Base-by-base conservation (phyloP, 2,113 vertebrate genomes). In the Malaclemys terrapin region DNA sequence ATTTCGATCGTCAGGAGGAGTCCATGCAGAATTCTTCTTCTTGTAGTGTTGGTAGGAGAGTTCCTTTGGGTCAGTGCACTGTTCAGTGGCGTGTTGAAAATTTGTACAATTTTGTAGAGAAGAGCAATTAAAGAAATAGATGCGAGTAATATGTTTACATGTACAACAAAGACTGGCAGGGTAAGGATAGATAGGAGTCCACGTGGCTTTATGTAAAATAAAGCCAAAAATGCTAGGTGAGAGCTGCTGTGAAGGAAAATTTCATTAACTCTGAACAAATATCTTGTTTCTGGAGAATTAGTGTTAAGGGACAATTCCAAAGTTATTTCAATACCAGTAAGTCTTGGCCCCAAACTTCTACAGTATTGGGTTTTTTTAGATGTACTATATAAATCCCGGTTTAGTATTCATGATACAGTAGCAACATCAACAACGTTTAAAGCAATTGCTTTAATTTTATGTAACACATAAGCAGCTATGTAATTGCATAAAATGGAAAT, bases 231-330 rank as follows among this genome's bases (percentile, higher is more conserved):
- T 1, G 20, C 4, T 27, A 1, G 4, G 6, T 35, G 62, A 88
- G 50, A 72, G 11, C 16, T 78, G 7, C 57, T 62, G 22, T 78
- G 75, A 85, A 80, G 35, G 53, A 78, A 47, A 45, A 22, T 8
- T 16, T n/a, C 2, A 3, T n/a, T 90, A n/a, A 3, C 42, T 35
- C 13, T 10, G 53, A 79, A 25, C 6, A 57, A 53, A 72, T 38
- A 0, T 3, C 13, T 50, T 85, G 78, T 19, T 82, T 54, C 1
- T 8, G 47, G 20, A 54, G 11, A 14, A 31, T 45, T 4, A 59
- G 14, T 3, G 22, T 5, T 4, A 72, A 50, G 27, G 8, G 16
- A 1, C 17, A 81, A 19, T 27, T 62, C 16, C 0, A 0, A 38
- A 76, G 6, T 29, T n/a, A 11, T 79, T 80, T 81, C 42, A 89